These are phyloP conservation scores for Thalassoma bifasciatum DNA, from an alignment of 2,113 vertebrate genomes.

Conservation along the genomic window DNA sequence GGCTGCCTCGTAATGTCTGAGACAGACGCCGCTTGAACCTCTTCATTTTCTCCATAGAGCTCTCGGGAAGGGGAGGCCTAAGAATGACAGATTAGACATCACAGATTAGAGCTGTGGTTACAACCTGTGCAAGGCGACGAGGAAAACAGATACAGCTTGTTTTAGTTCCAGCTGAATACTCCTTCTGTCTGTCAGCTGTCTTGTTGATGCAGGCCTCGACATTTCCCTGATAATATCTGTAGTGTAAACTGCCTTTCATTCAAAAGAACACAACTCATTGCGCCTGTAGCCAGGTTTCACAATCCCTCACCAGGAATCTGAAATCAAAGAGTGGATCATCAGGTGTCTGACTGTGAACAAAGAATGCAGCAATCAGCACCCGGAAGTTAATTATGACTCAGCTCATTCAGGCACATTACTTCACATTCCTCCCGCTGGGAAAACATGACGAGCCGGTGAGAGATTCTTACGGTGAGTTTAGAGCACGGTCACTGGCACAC, in stretches of 20 bases:
- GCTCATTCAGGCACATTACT: constrained; percentile 51
- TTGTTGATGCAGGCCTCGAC: constrained; percentile 21
- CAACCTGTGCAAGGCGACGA: not conserved
- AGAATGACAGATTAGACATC: not conserved
- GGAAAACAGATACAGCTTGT: not conserved
- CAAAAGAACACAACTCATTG: constrained; percentile 15
- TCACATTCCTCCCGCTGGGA: constrained; percentile 58
- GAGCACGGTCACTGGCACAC: constrained; percentile 38
- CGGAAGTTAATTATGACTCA: constrained; percentile 69
- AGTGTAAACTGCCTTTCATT: constrained; percentile 19
- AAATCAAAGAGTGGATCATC: constrained; percentile 32
- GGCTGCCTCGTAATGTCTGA: constrained; percentile 93
- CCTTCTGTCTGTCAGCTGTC: not conserved
- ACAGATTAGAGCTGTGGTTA: not conserved
- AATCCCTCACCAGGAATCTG: constrained; percentile 33
- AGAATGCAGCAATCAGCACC: constrained; percentile 24
- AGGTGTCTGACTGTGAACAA: constrained; percentile 28
- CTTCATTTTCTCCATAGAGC: constrained; percentile 92
- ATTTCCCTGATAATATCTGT: constrained; percentile 22
- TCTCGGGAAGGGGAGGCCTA: constrained; percentile 87
- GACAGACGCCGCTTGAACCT: constrained; percentile 95
- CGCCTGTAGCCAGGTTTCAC: constrained; percentile 49
- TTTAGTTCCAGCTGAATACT: constrained; percentile 5
- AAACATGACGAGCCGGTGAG: constrained; percentile 65
- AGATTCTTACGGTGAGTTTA: constrained; percentile 65